These are phyloP conservation scores for Heliangelus exortis DNA, from an alignment of 2,797 vertebrate species.

Conservation along the genomic window DNA sequence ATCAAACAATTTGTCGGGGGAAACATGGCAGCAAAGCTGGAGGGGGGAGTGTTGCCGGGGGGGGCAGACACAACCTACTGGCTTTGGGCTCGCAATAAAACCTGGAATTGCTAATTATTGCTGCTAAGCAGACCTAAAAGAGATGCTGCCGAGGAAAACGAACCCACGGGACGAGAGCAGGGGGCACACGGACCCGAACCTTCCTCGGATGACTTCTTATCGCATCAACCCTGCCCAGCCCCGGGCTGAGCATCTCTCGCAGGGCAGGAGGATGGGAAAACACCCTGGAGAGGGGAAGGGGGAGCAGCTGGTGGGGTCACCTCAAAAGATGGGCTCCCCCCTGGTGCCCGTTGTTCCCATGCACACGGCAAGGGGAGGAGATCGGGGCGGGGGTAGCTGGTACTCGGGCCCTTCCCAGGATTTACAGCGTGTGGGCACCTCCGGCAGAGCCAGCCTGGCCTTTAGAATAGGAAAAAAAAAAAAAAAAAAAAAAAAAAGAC, in stretches of 20 bases:
- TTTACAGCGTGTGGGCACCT: neutral
- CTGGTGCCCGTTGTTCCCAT: accelerated
- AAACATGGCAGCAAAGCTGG: neutral
- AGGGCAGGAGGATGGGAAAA: neutral
- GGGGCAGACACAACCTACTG: neutral
- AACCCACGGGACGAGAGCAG: neutral
- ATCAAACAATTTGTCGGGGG: neutral
- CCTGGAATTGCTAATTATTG: slow-evolving; percentile 7
- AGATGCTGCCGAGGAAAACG: neutral
- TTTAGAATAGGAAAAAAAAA: neutral
- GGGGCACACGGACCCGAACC: neutral
- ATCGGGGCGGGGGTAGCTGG: neutral
- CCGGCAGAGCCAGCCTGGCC: neutral
- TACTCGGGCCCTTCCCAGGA: neutral
- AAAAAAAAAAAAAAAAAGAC: too few species aligned
- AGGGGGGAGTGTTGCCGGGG: too few species aligned
- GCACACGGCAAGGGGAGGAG: neutral
- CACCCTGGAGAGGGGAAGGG: accelerated
- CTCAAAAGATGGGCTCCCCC: neutral
- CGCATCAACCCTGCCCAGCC: neutral
- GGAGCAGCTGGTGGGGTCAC: accelerated
- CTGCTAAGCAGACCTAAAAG: slow-evolving; percentile 27
- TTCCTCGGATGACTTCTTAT: neutral
- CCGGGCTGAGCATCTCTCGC: neutral
- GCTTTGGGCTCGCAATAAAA: neutral